These are phyloP conservation scores for Microhierax caerulescens DNA, from an alignment of 2,797 vertebrate genomes.

Conservation along the genomic window DNA sequence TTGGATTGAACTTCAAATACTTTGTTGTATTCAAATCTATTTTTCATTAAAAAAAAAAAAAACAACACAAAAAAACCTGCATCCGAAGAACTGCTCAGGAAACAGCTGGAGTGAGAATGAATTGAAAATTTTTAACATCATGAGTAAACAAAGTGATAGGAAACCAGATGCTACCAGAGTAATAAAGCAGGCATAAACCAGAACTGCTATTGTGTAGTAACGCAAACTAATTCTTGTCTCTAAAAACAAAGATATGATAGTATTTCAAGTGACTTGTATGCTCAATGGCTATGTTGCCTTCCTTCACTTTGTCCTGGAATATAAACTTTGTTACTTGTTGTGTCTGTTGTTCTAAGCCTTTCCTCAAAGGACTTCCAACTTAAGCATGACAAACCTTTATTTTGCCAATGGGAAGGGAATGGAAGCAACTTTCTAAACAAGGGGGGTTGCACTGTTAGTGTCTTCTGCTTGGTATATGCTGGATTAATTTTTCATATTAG, in stretches of 20 bases:
- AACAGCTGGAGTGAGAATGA: slow-evolving; percentile 11
- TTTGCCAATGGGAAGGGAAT: neutral
- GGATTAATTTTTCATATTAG: neutral
- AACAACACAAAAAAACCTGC: neutral
- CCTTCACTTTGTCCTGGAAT: neutral
- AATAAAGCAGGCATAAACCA: neutral
- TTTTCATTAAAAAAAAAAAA: neutral
- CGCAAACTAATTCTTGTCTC: neutral
- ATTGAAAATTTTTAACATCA: neutral
- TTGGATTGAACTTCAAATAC: neutral
- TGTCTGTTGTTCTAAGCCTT: neutral
- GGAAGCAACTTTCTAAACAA: neutral
- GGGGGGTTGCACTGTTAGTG: neutral
- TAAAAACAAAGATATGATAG: neutral
- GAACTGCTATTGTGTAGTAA: neutral
- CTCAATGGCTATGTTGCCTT: fast-evolving
- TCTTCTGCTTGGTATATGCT: neutral
- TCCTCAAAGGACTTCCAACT: neutral
- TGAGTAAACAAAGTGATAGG: neutral
- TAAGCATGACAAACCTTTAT: neutral
- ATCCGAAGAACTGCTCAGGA: neutral
- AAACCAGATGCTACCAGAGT: neutral
- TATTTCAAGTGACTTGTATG: neutral
- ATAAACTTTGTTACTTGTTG: neutral
- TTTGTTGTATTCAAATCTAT: neutral